Conservation (phyloP, 2,797 vertebrate species). For the Tamandua tetradactyla region DNA sequence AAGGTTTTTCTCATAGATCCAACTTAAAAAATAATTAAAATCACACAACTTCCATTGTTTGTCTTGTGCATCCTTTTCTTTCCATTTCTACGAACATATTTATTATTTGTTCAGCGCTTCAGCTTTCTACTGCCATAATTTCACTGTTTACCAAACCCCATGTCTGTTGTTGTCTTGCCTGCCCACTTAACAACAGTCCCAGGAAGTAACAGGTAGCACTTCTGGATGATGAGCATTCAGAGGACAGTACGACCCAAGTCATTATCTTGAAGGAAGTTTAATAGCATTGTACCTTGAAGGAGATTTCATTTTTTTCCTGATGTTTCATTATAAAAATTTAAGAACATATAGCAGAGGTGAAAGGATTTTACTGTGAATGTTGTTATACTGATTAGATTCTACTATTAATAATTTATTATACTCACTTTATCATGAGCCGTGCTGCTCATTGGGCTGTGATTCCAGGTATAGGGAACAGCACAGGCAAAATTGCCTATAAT, state of each 20-base stretch:
- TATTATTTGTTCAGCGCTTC: not conserved
- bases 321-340: not conserved
- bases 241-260: not conserved
- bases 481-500: not conserved
- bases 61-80: not conserved
- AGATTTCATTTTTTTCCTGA: not conserved
- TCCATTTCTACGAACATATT: not conserved
- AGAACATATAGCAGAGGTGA: not conserved
- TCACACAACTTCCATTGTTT: not conserved
- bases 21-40: not conserved
- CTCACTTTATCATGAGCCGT: not conserved
- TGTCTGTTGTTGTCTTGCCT: not conserved
- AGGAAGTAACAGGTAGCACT: not conserved
- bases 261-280: not conserved
- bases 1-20: not conserved
- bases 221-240: not conserved
- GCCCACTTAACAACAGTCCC: not conserved
- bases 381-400: not conserved
- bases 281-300: not conserved
- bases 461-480: not conserved
- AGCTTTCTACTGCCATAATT: not conserved
- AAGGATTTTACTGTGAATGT: not conserved
- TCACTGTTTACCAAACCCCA: not conserved
- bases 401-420: not conserved
- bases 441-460: not conserved